Evolutionary conservation across 2,888 invertebrate genomes (phyloP).

Genomic region (Polydrusus pterygomalis): DNA sequence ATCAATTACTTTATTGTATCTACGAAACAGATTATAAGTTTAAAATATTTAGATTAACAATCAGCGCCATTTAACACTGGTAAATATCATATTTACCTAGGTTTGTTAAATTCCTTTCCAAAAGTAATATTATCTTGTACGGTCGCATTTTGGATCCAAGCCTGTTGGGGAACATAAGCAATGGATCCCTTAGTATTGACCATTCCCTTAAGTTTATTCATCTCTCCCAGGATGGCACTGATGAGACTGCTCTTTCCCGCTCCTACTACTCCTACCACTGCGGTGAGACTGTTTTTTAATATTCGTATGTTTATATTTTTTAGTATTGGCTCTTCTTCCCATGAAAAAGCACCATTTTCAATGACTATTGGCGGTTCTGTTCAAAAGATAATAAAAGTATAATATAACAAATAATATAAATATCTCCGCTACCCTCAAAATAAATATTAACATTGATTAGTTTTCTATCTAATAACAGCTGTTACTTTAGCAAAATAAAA

Average conservation of each 20-base stretch:
- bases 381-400: conserved; percentile 43
- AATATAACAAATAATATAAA: neutral
- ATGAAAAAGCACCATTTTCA: conserved; percentile 73
- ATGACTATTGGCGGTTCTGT: conserved; percentile 69
- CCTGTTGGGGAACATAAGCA: conserved; percentile 75
- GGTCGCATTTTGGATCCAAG: conserved; percentile 75
- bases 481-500: no score
- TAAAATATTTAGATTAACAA: no score
- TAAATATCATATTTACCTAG: no score
- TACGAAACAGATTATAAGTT: conserved; percentile 4
- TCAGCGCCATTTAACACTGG: no score
- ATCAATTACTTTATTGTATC: conserved; percentile 62
- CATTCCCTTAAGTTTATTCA: conserved; percentile 67
- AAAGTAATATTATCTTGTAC: conserved; percentile 74
- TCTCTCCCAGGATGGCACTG: conserved; percentile 72
- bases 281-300: conserved; percentile 66
- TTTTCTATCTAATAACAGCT: no score
- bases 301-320: conserved; percentile 67
- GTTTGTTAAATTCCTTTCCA: conserved; percentile 67
- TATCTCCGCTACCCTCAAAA: neutral
- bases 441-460: no score
- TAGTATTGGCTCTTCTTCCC: conserved; percentile 68
- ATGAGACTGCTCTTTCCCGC: conserved; percentile 73
- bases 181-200: conserved; percentile 69
- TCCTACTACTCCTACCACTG: conserved; percentile 73